phyloP scores from a whole-genome alignment of 2,888 invertebrate species.

The Labia minor region DNA sequence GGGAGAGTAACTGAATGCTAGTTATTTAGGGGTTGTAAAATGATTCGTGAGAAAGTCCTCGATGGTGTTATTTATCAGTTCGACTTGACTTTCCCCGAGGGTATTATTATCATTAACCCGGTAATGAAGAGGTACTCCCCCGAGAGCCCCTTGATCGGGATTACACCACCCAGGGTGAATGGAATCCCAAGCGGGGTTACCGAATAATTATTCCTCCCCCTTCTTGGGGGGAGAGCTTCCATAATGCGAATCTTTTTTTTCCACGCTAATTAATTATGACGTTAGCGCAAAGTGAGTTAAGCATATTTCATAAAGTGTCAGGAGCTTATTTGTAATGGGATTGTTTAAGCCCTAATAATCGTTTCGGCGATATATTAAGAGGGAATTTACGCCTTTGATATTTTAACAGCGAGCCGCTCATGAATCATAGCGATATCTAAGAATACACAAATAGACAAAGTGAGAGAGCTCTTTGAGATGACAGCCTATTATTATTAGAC shows the following conservation, averaged over 20 bases:
- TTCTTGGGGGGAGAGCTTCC: not conserved
- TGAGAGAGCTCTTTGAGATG: constrained; percentile 13
- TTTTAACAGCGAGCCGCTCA: not conserved
- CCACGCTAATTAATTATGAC: not conserved
- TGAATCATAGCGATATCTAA: constrained; percentile 3
- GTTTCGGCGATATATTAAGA: not conserved
- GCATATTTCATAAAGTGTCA: not conserved
- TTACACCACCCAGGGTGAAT: not conserved
- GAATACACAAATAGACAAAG: constrained; percentile 13
- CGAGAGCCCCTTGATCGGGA: not conserved
- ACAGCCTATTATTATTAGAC: constrained; percentile 5
- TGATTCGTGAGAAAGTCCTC: no score
- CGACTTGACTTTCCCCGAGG: not conserved
- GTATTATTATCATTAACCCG: not conserved
- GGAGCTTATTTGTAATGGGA: not conserved
- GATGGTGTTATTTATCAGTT: not conserved
- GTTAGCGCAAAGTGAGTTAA: not conserved
- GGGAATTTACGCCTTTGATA: constrained; percentile 8
- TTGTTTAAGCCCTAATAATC: constrained; percentile 13
- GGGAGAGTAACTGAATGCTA: no score
- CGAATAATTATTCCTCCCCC: not conserved
- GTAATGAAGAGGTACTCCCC: not conserved
- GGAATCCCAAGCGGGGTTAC: not conserved
- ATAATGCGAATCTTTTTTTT: not conserved
- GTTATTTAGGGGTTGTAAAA: no score